Conservation (phyloP, 2,797 vertebrate species). For the Pygocentrus nattereri region DNA sequence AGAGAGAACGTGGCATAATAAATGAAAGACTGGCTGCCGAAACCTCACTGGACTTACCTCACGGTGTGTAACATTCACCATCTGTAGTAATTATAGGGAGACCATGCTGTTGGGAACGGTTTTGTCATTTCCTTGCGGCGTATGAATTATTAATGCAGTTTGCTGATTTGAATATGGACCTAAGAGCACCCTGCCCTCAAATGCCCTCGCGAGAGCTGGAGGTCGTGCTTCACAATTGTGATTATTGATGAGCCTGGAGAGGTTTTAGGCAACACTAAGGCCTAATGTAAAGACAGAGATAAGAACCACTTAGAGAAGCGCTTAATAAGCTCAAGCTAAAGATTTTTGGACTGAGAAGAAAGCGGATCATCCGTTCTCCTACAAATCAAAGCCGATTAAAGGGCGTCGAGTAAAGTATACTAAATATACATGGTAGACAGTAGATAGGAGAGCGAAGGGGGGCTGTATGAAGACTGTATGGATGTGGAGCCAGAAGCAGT, state of each 20-base stretch:
- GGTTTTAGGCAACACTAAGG: neutral
- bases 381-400: neutral
- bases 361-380: neutral
- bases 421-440: neutral
- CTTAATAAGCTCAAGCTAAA: slow-evolving; percentile 27
- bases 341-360: slow-evolving; percentile 17
- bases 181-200: slow-evolving; percentile 9
- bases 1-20: slow-evolving; percentile 17
- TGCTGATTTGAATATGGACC: slow-evolving; percentile 47
- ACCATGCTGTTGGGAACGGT: slow-evolving; percentile 63
- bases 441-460: neutral
- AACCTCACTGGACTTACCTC: slow-evolving; percentile 60
- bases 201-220: slow-evolving; percentile 14
- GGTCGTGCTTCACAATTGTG: neutral
- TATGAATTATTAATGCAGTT: slow-evolving; percentile 76
- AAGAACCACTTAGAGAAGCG: neutral
- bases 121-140: slow-evolving; percentile 67
- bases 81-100: slow-evolving; percentile 68
- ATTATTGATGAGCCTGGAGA: neutral
- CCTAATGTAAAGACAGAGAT: neutral
- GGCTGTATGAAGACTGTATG: neutral
- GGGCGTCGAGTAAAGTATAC: neutral
- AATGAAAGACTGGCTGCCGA: slow-evolving; percentile 2
- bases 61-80: slow-evolving; percentile 64
- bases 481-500: slow-evolving; percentile 39